Evolutionary conservation across 2,797 vertebrate genomes (phyloP).

Genomic region (Sebastes hopkinsi): DNA sequence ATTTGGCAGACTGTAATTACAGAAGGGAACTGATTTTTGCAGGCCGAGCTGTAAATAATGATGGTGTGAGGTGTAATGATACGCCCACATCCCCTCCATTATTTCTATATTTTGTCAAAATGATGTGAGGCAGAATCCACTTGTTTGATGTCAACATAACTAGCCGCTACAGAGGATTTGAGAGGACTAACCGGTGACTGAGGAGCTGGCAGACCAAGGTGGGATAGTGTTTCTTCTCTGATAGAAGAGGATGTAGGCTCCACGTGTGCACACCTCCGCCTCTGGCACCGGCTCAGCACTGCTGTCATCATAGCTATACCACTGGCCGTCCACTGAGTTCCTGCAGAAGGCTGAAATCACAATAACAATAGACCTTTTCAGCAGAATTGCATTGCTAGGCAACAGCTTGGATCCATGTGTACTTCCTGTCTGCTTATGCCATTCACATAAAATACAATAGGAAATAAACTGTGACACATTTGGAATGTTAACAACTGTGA

Average conservation of each 20-base stretch:
- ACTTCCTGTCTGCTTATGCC: too few species aligned
- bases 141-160: neutral
- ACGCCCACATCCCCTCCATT: neutral
- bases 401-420: too few species aligned
- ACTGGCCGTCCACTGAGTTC: conserved; percentile 91
- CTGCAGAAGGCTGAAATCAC: conserved; percentile 88
- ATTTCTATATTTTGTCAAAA: neutral
- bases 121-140: too few species aligned
- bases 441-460: too few species aligned
- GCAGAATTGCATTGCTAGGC: too few species aligned
- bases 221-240: conserved; percentile 90
- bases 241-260: conserved; percentile 97
- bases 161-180: neutral
- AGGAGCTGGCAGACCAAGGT: conserved; percentile 88
- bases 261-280: conserved; percentile 88
- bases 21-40: neutral
- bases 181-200: conserved; percentile 83
- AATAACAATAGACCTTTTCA: too few species aligned
- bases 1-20: neutral
- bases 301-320: conserved; percentile 96
- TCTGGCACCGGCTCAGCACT: conserved; percentile 85
- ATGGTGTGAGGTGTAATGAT: neutral
- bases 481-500: too few species aligned
- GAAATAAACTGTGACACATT: too few species aligned
- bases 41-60: neutral